These are phyloP conservation scores for Mizuhopecten yessoensis DNA, from an alignment of 1,140 invertebrate species.

Conservation along the genomic window DNA sequence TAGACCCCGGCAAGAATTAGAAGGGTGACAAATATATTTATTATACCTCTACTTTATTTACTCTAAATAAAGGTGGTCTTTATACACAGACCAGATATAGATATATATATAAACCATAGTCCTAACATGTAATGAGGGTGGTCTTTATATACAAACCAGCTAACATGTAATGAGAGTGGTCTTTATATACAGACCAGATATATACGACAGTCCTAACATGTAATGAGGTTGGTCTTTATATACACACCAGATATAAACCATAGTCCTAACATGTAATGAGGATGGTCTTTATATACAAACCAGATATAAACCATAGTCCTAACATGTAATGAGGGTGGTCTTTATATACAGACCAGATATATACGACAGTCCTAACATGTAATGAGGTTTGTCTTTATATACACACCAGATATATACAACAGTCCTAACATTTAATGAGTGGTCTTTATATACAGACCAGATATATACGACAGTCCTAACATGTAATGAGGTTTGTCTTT, in stretches of 20 bases:
- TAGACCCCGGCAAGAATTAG: too few species aligned
- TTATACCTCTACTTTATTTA: too few species aligned
- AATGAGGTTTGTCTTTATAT: background rate
- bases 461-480: background rate
- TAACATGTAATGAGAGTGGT: background rate
- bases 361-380: background rate
- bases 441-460: background rate
- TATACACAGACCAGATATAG: too few species aligned
- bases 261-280: conserved; percentile 12
- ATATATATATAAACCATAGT: too few species aligned
- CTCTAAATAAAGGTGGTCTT: too few species aligned
- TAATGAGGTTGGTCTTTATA: background rate
- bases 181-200: background rate
- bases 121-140: background rate
- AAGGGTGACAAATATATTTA: too few species aligned
- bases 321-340: background rate
- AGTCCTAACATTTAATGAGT: background rate
- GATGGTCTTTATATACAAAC: background rate
- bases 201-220: background rate
- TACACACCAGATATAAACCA: background rate
- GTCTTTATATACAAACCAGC: too few species aligned
- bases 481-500: background rate
- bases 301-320: background rate
- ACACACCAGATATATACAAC: background rate
- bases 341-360: background rate